Percentiles rank a stretch among this genome's conserved stretches.
Evolutionary conservation across 1,140 invertebrate genomes (phyloP).

Genomic region (Drosophila sulfurigaster): DNA sequence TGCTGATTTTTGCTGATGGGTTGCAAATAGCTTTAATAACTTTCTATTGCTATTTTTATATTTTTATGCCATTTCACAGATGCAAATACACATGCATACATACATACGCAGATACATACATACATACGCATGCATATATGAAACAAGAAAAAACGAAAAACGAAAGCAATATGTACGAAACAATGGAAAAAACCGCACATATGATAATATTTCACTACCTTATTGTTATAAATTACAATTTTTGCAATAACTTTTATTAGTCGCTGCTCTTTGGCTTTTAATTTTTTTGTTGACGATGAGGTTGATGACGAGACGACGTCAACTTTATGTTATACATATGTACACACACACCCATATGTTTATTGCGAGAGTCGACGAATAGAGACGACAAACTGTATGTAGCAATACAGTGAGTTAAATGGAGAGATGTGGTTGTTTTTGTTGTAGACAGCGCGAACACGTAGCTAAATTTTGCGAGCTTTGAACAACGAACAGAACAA

Average conservation of each 20-base stretch:
- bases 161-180: constrained; percentile 35
- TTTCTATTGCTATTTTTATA: constrained; percentile 83
- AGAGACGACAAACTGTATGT: constrained; percentile 49
- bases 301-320: constrained; percentile 46
- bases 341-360: constrained; percentile 26
- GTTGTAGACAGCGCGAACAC: constrained; percentile 49
- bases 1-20: constrained; percentile 56
- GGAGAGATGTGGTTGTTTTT: constrained; percentile 36
- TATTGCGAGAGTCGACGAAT: constrained; percentile 32
- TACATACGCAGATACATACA: constrained; percentile 3
- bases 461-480: constrained; percentile 56
- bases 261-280: constrained; percentile 42
- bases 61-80: constrained; percentile 40
- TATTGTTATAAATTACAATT: constrained; percentile 58
- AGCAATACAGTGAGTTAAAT: constrained; percentile 43
- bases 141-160: constrained; percentile 28
- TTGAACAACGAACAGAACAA: constrained; percentile 50
- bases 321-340: constrained; percentile 41
- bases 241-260: constrained; percentile 56
- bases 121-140: constrained; percentile 25
- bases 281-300: constrained; percentile 38
- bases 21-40: constrained; percentile 74
- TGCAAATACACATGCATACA: constrained; percentile 11
- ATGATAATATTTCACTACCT: constrained; percentile 64
- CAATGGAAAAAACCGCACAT: constrained; percentile 50